Conservation (phyloP, 1,140 invertebrate genomes). For the Zaprionus taronus region DNA sequence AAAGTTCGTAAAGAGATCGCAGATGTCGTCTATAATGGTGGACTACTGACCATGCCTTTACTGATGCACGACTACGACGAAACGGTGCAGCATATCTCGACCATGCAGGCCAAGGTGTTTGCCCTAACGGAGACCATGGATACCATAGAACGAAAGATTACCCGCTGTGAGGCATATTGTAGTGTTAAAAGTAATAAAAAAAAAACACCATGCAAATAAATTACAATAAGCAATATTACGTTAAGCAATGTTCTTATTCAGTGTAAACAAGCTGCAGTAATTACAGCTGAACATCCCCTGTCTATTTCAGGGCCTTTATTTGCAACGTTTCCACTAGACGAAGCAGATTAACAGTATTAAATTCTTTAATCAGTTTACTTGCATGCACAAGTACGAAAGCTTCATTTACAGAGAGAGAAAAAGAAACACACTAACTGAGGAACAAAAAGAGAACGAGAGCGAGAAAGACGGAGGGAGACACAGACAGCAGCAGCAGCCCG, state of each 20-base stretch:
- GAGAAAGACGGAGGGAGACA: slow-evolving; percentile 10
- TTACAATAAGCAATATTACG: no score
- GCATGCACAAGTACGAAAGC: slow-evolving; percentile 73
- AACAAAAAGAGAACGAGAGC: slow-evolving; percentile 4
- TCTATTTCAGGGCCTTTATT: slow-evolving; percentile 55
- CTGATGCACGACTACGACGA: slow-evolving; percentile 72
- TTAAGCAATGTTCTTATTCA: no score
- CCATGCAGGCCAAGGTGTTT: neutral
- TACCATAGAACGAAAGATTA: neutral
- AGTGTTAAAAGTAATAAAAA: neutral
- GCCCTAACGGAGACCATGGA: neutral
- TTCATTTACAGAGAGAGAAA: slow-evolving; percentile 29
- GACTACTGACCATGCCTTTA: slow-evolving; percentile 65
- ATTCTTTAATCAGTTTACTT: slow-evolving; percentile 81
- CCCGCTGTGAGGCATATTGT: neutral
- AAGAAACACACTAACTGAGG: no score
- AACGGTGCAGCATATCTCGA: slow-evolving; percentile 39
- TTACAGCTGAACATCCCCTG: neutral
- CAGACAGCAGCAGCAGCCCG: slow-evolving; percentile 29
- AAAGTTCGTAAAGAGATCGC: slow-evolving; percentile 29
- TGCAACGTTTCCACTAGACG: slow-evolving; percentile 66
- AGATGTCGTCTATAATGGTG: slow-evolving; percentile 54
- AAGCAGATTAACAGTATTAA: slow-evolving; percentile 82
- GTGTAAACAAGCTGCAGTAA: neutral
- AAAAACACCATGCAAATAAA: neutral